phyloP scores from a whole-genome alignment of 2,797 vertebrate genomes.

The Glossophaga mutica region DNA sequence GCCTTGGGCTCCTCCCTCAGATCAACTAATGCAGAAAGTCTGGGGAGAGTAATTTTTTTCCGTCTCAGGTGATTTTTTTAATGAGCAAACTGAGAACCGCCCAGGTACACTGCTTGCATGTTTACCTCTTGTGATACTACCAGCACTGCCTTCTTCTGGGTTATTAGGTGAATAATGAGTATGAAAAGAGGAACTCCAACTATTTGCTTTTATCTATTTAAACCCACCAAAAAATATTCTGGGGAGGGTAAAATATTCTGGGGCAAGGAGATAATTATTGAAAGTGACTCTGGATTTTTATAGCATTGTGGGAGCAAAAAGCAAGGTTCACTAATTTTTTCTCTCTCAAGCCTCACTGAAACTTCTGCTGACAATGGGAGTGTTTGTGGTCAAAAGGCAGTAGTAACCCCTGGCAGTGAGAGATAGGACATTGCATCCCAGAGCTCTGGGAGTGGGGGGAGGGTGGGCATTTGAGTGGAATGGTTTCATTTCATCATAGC shows the following conservation, averaged over 20 bases:
- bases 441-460: neutral
- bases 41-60: neutral
- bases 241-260: neutral
- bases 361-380: neutral
- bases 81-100: too few species aligned
- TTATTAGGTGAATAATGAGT: neutral
- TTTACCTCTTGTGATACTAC: neutral
- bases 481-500: constrained; percentile 8
- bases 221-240: neutral
- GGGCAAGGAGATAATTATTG: neutral
- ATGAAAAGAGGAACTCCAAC: neutral
- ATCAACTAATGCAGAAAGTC: neutral
- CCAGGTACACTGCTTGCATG: neutral
- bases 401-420: neutral
- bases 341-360: neutral
- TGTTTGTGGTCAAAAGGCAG: neutral
- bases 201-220: neutral
- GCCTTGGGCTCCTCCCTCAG: neutral
- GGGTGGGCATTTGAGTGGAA: neutral
- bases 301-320: neutral
- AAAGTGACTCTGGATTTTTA: neutral
- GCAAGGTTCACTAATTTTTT: neutral
- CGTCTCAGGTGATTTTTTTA: neutral
- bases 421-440: neutral
- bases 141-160: neutral